Evolutionary conservation across 2,113 vertebrate species (phyloP).

Genomic region (Sminthopsis crassicaudata): DNA sequence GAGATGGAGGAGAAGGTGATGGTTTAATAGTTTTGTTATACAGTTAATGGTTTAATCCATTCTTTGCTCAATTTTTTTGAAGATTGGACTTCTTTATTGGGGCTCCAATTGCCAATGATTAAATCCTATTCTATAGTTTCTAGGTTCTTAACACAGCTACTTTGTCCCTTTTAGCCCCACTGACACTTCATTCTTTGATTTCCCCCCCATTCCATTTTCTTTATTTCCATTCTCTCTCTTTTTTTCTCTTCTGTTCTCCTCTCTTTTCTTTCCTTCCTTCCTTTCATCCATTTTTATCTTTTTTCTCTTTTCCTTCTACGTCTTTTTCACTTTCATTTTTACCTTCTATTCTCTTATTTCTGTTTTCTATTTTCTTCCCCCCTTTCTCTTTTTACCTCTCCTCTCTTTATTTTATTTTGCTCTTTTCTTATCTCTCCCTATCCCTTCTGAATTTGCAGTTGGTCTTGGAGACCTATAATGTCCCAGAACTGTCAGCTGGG

Average conservation of each 20-base stretch:
- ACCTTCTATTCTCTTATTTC: neutral
- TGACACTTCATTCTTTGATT: fast-evolving
- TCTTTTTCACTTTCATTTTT: constrained; percentile 60
- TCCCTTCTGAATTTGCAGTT: constrained; percentile 84
- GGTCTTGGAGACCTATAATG: constrained; percentile 96
- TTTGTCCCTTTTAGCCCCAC: neutral
- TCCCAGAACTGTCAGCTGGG: constrained; percentile 96
- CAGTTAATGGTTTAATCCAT: neutral
- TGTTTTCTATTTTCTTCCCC: constrained; percentile 15
- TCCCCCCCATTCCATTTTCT: constrained; percentile 47
- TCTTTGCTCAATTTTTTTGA: neutral
- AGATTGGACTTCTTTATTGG: neutral
- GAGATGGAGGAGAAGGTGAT: neutral
- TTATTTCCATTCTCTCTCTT: constrained; percentile 45
- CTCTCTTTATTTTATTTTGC: neutral
- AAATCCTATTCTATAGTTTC: neutral
- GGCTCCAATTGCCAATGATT: neutral
- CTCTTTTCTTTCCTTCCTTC: neutral
- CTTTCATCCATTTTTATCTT: neutral
- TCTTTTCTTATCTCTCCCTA: neutral
- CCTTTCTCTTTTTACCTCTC: constrained; percentile 5
- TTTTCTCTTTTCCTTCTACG: neutral
- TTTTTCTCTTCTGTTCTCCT: constrained; percentile 27
- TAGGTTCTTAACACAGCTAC: too few relatives aligned
- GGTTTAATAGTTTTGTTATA: too few relatives aligned